Conservation (phyloP, 2,113 vertebrate genomes). For the Psophia crepitans region DNA sequence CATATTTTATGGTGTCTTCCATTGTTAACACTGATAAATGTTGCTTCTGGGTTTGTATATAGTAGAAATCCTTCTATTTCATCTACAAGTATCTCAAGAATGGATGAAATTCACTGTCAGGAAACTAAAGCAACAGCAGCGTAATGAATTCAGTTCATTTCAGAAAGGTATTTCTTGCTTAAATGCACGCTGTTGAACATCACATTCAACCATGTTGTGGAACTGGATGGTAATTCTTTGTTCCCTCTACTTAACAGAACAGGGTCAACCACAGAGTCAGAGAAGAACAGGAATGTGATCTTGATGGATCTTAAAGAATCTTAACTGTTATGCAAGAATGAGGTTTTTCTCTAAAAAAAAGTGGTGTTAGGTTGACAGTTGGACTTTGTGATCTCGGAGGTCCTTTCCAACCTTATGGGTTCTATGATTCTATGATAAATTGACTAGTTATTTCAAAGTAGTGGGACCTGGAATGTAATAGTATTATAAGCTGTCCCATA, state of each 20-base stretch:
- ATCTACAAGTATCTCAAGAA: neutral
- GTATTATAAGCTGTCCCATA: neutral
- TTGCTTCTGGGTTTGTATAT: neutral
- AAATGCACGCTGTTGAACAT: neutral
- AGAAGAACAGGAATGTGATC: neutral
- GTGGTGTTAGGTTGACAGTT: no score
- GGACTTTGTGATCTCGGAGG: no score
- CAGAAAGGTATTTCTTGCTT: neutral
- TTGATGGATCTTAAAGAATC: neutral
- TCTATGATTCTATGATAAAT: no score
- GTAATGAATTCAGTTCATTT: neutral
- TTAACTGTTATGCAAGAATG: neutral
- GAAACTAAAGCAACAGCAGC: neutral
- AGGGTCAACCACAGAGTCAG: neutral
- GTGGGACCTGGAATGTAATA: neutral
- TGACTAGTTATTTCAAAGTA: neutral
- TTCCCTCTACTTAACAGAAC: neutral
- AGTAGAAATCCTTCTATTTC: neutral
- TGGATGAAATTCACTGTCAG: neutral
- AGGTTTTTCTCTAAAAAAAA: neutral
- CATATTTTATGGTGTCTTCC: neutral
- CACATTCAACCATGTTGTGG: neutral
- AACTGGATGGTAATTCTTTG: neutral
- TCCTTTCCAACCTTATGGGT: no score
- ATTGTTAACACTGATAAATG: neutral